phyloP scores from a whole-genome alignment of 2,113 vertebrate genomes.

The Dasypus novemcinctus region DNA sequence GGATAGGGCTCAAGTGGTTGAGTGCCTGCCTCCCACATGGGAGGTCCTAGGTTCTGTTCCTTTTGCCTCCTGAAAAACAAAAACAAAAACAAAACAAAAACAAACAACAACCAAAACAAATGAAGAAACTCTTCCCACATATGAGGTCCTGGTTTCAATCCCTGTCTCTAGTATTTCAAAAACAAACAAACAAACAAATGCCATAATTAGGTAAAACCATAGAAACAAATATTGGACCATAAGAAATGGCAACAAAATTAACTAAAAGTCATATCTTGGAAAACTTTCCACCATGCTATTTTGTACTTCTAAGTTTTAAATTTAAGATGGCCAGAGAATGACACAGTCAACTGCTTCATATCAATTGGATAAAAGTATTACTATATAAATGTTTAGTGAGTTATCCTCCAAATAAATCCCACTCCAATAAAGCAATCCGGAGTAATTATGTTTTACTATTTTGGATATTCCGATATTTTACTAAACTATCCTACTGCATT shows the following conservation, averaged over 20 bases:
- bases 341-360: neutral
- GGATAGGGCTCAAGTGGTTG: no score
- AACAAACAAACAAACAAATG: neutral
- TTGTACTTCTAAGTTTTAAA: conserved; percentile 4
- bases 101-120: no score
- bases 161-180: no score
- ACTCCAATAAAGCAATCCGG: neutral
- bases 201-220: neutral
- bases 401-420: neutral
- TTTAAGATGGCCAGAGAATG: neutral
- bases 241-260: neutral
- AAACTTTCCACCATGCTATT: neutral
- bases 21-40: no score
- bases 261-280: neutral
- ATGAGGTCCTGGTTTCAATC: no score
- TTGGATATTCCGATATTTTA: neutral
- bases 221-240: neutral
- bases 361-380: neutral
- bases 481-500: neutral
- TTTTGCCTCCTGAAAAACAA: no score
- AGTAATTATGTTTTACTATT: neutral
- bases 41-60: no score
- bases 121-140: no score
- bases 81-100: no score
- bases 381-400: neutral